Evolutionary conservation across 2,113 vertebrate genomes (phyloP).

Genomic region (Narcine bancroftii): DNA sequence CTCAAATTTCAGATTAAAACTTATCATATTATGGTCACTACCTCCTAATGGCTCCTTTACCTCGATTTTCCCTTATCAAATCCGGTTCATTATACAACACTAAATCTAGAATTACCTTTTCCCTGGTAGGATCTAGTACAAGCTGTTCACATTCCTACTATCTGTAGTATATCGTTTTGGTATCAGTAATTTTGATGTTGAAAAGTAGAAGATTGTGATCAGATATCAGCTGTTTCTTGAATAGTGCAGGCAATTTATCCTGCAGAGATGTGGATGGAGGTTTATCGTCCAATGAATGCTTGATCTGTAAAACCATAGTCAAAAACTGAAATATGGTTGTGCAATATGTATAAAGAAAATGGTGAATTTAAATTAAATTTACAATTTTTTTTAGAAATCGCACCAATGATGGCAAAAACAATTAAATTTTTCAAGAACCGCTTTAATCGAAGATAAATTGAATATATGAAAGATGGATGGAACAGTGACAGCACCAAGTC

Average conservation of each 20-base stretch:
- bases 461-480: neutral
- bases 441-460: constrained; percentile 85
- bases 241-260: neutral
- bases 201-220: neutral
- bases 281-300: neutral
- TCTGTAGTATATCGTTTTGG: neutral
- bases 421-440: constrained; percentile 99
- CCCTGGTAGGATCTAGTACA: no score
- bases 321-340: neutral
- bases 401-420: constrained; percentile 99
- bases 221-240: neutral
- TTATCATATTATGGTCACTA: no score
- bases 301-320: neutral
- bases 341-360: neutral
- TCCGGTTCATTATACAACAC: no score
- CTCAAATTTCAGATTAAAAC: no score
- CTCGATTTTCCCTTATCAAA: no score
- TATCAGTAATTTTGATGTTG: neutral
- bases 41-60: no score
- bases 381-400: constrained; percentile 70
- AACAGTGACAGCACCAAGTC: neutral
- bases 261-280: neutral
- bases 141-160: neutral
- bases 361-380: neutral
- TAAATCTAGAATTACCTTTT: no score